A percentile compares a stretch with the other conserved stretches of the same genome.
Conservation (phyloP, 2,113 vertebrate genomes). For the Oreochromis tanganicae region DNA sequence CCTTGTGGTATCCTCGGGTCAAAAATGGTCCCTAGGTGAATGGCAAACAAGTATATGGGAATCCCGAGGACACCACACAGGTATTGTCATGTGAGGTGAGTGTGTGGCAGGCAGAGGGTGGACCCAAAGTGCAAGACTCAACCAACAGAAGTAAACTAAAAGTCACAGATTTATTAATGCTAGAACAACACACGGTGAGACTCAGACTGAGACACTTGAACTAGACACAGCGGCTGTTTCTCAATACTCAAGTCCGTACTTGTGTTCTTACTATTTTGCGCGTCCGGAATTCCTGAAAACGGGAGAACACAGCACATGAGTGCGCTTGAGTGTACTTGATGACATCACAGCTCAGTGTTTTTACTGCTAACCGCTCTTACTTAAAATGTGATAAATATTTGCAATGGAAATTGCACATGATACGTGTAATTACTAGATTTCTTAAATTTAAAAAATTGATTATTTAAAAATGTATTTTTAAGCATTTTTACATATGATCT, state of each 20-base stretch:
- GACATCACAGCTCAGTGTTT: neutral
- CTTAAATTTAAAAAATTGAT: neutral
- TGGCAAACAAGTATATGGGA: too few species aligned
- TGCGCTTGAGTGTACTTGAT: rapidly evolving
- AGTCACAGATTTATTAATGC: neutral
- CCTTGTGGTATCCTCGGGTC: too few species aligned
- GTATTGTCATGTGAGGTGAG: neutral
- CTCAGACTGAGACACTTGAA: neutral
- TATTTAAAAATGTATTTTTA: too few species aligned
- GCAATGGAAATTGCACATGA: neutral
- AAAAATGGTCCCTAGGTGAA: too few species aligned
- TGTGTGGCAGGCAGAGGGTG: neutral
- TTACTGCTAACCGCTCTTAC: neutral
- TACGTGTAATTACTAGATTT: neutral
- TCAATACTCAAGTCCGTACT: neutral
- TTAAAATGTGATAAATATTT: neutral
- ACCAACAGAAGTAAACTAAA: neutral
- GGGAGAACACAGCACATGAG: neutral
- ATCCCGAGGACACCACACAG: too few species aligned
- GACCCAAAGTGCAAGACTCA: neutral
- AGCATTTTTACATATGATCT: neutral
- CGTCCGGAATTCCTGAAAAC: neutral
- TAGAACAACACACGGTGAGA: rapidly evolving
- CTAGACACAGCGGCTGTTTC: rapidly evolving
- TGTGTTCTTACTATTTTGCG: neutral